Evolutionary conservation across 2,888 invertebrate genomes (phyloP), one percentile per base, ranked within the genome.

Genomic region (Tuberolachnus salignus): DNA sequence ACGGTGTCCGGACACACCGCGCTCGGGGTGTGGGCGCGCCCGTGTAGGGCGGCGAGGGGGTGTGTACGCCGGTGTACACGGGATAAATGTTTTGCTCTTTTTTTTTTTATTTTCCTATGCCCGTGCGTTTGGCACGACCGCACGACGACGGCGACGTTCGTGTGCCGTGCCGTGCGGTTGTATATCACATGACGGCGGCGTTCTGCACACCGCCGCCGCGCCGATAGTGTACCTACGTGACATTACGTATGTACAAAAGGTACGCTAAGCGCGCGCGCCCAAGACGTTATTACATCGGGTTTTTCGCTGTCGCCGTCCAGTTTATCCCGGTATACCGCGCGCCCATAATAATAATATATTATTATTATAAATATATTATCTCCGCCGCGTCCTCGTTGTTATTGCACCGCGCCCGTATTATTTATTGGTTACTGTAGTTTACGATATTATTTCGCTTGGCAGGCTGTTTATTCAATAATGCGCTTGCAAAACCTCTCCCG

Each of bases 81-180:
- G 44, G 51, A 73, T 61, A 73, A 73, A 63, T 73, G 72, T 73
- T 63, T 51, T 11, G 46, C 61, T 19, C 23, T 26, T 44, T 11
- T 42, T 44, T 16, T n/a, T n/a, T n/a, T n/a, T n/a, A n/a, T n/a
- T n/a, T n/a, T n/a, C n/a, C n/a, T n/a, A n/a, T n/a, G n/a, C n/a
- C n/a, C n/a, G n/a, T n/a, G n/a, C n/a, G 46, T 23, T 26, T 13
- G 34, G 49, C 72, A 51, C 73, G 73, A 51, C 42, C 71, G 34
- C 34, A 34, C 34, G 21, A 13, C 63, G 6, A 19, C n/a, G 19
- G 23, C 46, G 19, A 16, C 46, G 66, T 10, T 14, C 21, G 51
- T 34, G 8, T 23, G 26, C 14, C 42, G 51, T 26, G 34, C 34
- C 34, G 34, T 34, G 34, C 3, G 3, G 23, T 26, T 63, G 64